Conservation (phyloP, 2,888 invertebrate genomes). For the Epiperipatus broadwayi region DNA sequence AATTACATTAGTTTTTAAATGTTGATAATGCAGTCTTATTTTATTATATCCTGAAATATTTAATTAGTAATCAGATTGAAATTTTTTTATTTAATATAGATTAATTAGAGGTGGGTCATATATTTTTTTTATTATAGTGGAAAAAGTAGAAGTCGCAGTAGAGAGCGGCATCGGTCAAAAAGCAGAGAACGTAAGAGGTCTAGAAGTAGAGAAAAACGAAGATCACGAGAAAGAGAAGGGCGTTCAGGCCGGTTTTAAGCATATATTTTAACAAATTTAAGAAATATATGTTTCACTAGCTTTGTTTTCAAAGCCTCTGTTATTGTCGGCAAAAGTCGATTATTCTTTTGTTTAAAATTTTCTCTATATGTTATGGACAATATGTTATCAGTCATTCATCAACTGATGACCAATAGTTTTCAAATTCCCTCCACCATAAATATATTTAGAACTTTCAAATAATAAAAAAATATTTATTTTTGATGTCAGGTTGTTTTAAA, state of each 20-base stretch:
- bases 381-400: no score
- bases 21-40: conserved; percentile 12
- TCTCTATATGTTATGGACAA: no score
- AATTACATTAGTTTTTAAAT: no score
- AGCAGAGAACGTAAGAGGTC: conserved; percentile 18
- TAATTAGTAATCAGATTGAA: not conserved
- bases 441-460: no score
- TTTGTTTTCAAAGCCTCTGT: conserved; percentile 15
- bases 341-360: no score
- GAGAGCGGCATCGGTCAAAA: conserved; percentile 25
- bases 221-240: conserved; percentile 30
- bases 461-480: no score
- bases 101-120: conserved; percentile 7
- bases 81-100: not conserved
- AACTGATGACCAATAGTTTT: no score
- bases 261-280: not conserved
- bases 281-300: not conserved
- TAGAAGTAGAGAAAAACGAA: conserved; percentile 15
- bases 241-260: conserved; percentile 37
- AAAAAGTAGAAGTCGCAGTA: conserved; percentile 15
- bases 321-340: no score
- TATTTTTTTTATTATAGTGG: conserved; percentile 7
- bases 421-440: no score
- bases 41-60: not conserved
- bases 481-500: no score